A percentile compares a stretch with the other conserved stretches of the same genome.
These are phyloP conservation scores for Zeuzera pyrina DNA, from an alignment of 2,888 invertebrate species.

Conservation along the genomic window DNA sequence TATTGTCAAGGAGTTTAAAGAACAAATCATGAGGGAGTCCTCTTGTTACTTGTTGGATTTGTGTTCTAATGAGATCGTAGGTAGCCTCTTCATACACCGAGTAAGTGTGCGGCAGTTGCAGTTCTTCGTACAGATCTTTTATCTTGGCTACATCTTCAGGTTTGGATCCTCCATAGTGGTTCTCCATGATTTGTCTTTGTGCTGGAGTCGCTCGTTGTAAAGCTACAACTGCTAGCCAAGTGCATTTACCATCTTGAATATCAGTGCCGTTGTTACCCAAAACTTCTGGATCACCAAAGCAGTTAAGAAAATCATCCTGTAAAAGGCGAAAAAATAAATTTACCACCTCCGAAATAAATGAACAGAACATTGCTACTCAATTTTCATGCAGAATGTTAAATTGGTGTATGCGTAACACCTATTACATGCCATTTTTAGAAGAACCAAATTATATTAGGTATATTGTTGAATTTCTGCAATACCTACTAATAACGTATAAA, in stretches of 20 bases:
- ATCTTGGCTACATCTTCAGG: conserved; percentile 78
- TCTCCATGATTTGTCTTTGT: conserved; percentile 81
- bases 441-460: too few species aligned
- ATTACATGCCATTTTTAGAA: too few species aligned
- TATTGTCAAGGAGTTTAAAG: conserved; percentile 85
- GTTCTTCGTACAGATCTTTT: conserved; percentile 83
- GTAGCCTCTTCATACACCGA: conserved; percentile 87
- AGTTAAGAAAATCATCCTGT: conserved; percentile 91
- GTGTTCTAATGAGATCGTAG: conserved; percentile 85
- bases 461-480: too few species aligned
- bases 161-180: conserved; percentile 82
- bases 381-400: too few species aligned
- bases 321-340: too few species aligned
- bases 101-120: conserved; percentile 83
- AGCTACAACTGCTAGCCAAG: conserved; percentile 94
- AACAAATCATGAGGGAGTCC: conserved; percentile 87
- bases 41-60: conserved; percentile 87
- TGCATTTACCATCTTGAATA: conserved; percentile 96
- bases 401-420: too few species aligned
- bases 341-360: too few species aligned
- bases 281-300: conserved; percentile 87
- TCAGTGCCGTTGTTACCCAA: conserved; percentile 94
- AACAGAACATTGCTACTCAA: too few species aligned
- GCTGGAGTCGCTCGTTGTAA: conserved; percentile 81
- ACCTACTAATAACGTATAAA: too few species aligned